These are phyloP conservation scores for Chamaea fasciata DNA, from an alignment of 2,113 vertebrate genomes.

Conservation along the genomic window DNA sequence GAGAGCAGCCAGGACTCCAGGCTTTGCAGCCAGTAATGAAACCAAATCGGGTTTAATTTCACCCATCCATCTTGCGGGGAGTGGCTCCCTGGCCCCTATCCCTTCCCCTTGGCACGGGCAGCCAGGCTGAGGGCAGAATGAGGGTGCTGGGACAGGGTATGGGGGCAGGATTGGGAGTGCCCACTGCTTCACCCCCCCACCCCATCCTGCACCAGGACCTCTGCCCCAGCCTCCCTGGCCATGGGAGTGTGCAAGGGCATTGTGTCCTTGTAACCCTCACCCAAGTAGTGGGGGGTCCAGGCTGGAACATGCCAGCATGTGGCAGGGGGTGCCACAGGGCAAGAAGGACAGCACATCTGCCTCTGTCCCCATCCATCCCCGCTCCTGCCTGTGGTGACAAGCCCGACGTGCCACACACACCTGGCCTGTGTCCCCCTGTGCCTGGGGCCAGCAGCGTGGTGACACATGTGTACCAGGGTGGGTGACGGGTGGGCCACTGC, in stretches of 20 bases:
- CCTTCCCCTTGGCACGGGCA: neutral
- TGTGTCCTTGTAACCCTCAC: neutral
- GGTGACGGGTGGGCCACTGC: rapidly evolving
- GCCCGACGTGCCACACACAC: rapidly evolving
- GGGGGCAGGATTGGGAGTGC: neutral
- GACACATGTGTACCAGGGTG: neutral
- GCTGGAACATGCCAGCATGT: neutral
- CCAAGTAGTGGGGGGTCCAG: rapidly evolving
- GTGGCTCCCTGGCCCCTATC: neutral
- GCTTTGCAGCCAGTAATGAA: slow-evolving; percentile 14
- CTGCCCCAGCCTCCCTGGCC: neutral
- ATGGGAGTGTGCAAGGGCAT: neutral
- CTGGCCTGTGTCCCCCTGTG: neutral
- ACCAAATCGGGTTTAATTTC: slow-evolving; percentile 41
- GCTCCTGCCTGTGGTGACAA: neutral
- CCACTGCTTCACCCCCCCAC: rapidly evolving
- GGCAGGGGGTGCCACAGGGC: neutral
- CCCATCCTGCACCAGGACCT: neutral
- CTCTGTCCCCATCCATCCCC: neutral
- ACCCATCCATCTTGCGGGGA: neutral
- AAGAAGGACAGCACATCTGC: neutral
- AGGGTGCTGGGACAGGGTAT: neutral
- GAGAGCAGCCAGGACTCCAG: neutral
- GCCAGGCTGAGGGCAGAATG: neutral
- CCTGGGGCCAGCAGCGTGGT: rapidly evolving